Evolutionary conservation across 53 echinoderm and acorn worm species (phyloP), one percentile per base, ranked within the genome.

Genomic region (Zoroaster sp.): DNA sequence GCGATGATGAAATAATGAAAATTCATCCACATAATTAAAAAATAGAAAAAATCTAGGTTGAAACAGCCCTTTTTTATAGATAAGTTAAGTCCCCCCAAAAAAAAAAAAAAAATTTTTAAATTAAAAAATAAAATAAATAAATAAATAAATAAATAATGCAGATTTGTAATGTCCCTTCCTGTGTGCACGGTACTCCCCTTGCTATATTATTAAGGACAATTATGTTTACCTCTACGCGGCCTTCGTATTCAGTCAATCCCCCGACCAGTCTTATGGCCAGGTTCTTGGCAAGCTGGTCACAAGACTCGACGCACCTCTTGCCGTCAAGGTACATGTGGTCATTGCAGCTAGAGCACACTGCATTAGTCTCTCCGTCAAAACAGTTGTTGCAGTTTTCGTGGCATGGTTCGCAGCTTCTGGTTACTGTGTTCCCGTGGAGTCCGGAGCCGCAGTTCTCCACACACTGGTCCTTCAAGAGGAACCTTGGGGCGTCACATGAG

Each of bases 211-310:
- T 23, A 20, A 5, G 28, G 8, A 69, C 35, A 69, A 37, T n/a
- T 10, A 15, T 4, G n/a, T 36, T 79, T 91, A 99, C 99, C 99
- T 99, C 99, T 4, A 99, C 99, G 45, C 99, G 78, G 34, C 99
- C 99, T 83, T 99, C 99, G 52, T 89, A 96, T 4, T 73, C 74
- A 10, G 91, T 93, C 14, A 75, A 8, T 40, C 99, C 99, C 53
- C 72, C 96, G 1, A 82, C 88, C 23, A 99, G 87, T 66, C 94
- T 73, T 3, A 99, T 88, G 1, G 95, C 91, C 31, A 95, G 78
- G 42, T 94, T 91, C 74, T 94, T 99, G 5, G 93, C 68, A 13
- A 93, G 85, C 39, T 80, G 93, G 35, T 92, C 85, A 63, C 96
- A 96, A 13, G 74, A 34, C 39, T 54, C 42, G 17, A 96, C 92